Evolutionary conservation across 2,113 vertebrate genomes (phyloP), one percentile per base, ranked within the genome.

Genomic region (Polyodon spathula): DNA sequence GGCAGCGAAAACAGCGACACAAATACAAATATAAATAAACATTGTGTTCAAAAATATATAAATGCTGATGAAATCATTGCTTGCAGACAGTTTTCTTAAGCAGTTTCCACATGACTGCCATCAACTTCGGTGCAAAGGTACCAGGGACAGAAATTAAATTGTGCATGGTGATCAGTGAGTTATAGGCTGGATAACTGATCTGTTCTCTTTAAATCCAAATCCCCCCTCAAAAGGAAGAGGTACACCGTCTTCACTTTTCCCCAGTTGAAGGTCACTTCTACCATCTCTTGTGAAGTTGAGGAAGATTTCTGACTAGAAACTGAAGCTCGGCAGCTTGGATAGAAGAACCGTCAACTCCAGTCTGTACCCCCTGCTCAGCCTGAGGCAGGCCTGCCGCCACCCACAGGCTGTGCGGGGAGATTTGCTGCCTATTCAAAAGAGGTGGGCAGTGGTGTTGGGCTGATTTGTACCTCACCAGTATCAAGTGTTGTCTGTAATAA

Each of bases 261-360:
- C 95, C 96, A 0, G 96, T 99, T 9, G 96, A 99, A 77, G 92
- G 93, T 54, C 96, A 99, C 76, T 99, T 99, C 76, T 99, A 99
- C 77, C 93, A 95, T 71, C 92, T 0, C 74, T 97, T 74, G 83
- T 89, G 59, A 95, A 97, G 73, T 86, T 99, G 72, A 84, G 94
- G 69, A 97, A 95, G 81, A 94, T 99, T 80, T 92, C 93, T 0
- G 96, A 99, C 81, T 99, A 95, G 96, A 90, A 88, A 43, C 83
- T 97, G 52, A 95, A 92, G 67, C 89, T 99, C 5, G 93, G 95
- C 67, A 95, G 90, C 72, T 82, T 99, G 8, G 95, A 99, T 81
- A 81, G 96, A 15, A 90, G 94, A 61, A 98, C 94, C 0, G 93
- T 98, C 63, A 85, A 84, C 75, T 93, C 90, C 71, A 95, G 97